A percentile compares a stretch with the other conserved stretches of the same genome.
Evolutionary conservation across 2,797 vertebrate genomes (phyloP).

Genomic region (Acanthornis magna): DNA sequence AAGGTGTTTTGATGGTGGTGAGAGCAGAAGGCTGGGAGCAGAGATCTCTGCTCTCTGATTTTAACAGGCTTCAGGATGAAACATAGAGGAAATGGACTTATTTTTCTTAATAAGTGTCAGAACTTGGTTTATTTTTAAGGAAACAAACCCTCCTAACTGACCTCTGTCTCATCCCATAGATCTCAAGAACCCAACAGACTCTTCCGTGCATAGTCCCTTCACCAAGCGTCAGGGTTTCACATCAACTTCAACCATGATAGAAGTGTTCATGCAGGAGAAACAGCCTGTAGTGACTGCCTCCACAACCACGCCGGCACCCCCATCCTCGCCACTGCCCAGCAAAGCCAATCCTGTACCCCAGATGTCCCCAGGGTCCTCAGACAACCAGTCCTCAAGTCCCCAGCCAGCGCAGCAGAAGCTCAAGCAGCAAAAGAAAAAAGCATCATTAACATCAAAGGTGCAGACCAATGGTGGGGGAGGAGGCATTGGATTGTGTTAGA

Average conservation of each 20-base stretch:
- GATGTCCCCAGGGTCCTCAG: slow-evolving; percentile 89
- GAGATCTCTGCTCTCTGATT: background rate
- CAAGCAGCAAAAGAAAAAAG: slow-evolving; percentile 95
- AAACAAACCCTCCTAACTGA: background rate
- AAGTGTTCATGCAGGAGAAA: slow-evolving; percentile 94
- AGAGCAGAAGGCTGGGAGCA: background rate
- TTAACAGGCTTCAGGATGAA: background rate
- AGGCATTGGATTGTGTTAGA: background rate
- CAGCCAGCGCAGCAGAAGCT: slow-evolving; percentile 95
- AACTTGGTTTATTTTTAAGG: background rate
- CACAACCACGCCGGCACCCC: slow-evolving; percentile 73
- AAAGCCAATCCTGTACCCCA: slow-evolving; percentile 81
- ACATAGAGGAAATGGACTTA: accelerated
- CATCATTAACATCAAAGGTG: slow-evolving; percentile 92
- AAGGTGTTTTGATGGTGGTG: background rate
- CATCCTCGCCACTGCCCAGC: slow-evolving; percentile 85
- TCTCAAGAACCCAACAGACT: slow-evolving; percentile 87
- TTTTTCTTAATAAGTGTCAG: background rate
- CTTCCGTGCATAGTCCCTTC: slow-evolving; percentile 87
- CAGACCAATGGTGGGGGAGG: background rate
- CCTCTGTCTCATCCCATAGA: slow-evolving; percentile 73
- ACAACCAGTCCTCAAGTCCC: slow-evolving; percentile 92
- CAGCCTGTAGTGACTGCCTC: slow-evolving; percentile 77
- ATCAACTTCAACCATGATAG: slow-evolving; percentile 90
- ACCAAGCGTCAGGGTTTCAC: slow-evolving; percentile 93